Conservation (phyloP, 2,113 vertebrate genomes). For the Triplophysa tibetana region DNA sequence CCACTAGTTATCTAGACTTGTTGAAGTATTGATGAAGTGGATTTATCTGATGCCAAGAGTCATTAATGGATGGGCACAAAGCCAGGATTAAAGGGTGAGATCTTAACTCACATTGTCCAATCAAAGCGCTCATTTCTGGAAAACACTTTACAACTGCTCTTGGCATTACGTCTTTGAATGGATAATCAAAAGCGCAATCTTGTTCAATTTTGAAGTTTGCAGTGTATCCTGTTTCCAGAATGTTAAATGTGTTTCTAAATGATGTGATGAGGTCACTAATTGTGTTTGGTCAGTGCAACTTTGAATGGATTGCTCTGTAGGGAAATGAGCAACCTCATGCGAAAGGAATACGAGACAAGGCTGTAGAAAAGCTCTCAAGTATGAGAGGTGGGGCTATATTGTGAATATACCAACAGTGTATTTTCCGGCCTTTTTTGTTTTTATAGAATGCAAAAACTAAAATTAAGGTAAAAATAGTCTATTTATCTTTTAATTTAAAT, state of each 20-base stretch:
- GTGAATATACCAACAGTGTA: too few relatives aligned
- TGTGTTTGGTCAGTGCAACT: not conserved
- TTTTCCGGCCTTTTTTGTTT: too few relatives aligned
- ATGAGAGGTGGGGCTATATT: too few relatives aligned
- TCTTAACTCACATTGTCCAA: not conserved
- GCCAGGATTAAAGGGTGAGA: slow-evolving; percentile 9
- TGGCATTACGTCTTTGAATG: slow-evolving; percentile 1
- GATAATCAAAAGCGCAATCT: slow-evolving; percentile 12
- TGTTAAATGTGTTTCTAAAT: slow-evolving; percentile 7
- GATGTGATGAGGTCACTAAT: not conserved
- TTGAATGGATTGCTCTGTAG: not conserved
- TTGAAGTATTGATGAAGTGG: slow-evolving; percentile 9
- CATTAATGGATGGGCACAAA: slow-evolving; percentile 8
- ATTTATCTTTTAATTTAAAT: too few relatives aligned
- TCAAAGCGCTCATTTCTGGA: slow-evolving; percentile 2
- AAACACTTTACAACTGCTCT: not conserved
- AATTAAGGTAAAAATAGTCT: too few relatives aligned
- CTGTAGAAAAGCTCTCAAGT: not conserved
- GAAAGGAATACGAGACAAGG: not conserved
- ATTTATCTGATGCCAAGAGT: slow-evolving; percentile 25
- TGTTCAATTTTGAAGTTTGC: not conserved
- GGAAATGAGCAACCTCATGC: not conserved
- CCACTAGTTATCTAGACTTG: not conserved
- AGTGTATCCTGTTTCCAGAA: not conserved
- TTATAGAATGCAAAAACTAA: too few relatives aligned